These are phyloP conservation scores for Gymnocephalus cernua DNA, from an alignment of 2,113 vertebrate genomes.

Conservation along the genomic window DNA sequence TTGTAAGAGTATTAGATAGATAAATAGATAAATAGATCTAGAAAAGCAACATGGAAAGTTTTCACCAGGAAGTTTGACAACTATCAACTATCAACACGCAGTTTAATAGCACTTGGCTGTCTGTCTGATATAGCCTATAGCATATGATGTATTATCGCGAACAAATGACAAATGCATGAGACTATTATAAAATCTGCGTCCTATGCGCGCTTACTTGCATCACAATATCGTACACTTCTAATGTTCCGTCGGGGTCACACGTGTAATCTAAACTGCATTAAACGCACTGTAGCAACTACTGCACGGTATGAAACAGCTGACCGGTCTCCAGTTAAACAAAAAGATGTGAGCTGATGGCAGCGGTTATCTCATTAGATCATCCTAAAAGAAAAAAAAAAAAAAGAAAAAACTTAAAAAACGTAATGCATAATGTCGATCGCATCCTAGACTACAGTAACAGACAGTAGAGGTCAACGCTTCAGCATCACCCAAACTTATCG, in stretches of 20 bases:
- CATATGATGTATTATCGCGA: no score
- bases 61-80: background rate
- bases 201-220: background rate
- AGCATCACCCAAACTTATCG: constrained; percentile 50
- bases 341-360: constrained; percentile 4
- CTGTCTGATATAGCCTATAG: background rate
- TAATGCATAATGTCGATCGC: constrained; percentile 45
- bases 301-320: background rate
- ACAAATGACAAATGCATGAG: background rate
- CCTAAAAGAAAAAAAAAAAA: background rate
- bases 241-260: constrained; percentile 34
- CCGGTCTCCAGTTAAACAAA: background rate
- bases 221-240: background rate
- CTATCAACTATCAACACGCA: background rate
- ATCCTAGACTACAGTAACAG: constrained; percentile 25
- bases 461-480: constrained; percentile 50
- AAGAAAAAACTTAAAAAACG: constrained; percentile 28
- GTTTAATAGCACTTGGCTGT: background rate
- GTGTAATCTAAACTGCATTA: constrained; percentile 33
- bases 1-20: background rate
- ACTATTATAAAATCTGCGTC: background rate
- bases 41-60: background rate
- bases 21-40: background rate
- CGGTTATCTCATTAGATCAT: constrained; percentile 5
- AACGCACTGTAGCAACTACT: background rate